Percentiles rank a stretch among this genome's conserved stretches.
Evolutionary conservation across 2,888 invertebrate genomes (phyloP).

Genomic region (Cheiracanthium punctorium): DNA sequence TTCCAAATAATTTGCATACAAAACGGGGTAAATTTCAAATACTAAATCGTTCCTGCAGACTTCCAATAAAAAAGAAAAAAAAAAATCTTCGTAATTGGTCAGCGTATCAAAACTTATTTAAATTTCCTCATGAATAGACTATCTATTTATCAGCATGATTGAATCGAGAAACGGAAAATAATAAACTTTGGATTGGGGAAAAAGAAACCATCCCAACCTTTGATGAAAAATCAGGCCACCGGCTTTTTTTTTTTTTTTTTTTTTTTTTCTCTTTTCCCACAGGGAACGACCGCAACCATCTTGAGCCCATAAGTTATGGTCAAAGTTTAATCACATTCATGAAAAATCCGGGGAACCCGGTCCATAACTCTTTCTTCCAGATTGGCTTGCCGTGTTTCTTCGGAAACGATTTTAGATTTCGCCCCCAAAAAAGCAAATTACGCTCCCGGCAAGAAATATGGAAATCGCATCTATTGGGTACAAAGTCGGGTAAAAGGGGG

Average conservation of each 20-base stretch:
- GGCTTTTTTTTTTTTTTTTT: too few relatives aligned
- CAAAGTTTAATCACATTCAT: constrained; percentile 15
- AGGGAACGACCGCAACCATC: background rate
- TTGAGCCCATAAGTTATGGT: constrained; percentile 8
- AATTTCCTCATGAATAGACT: background rate
- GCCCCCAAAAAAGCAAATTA: constrained; percentile 6
- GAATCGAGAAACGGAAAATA: background rate
- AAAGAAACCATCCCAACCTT: background rate
- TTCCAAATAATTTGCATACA: background rate
- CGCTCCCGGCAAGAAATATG: background rate
- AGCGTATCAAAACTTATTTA: background rate
- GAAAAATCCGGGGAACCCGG: constrained; percentile 1
- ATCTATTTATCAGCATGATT: constrained; percentile 10
- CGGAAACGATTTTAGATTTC: constrained; percentile 3
- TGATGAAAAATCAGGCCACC: background rate
- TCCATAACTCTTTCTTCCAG: constrained; percentile 10
- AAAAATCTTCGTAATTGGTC: background rate
- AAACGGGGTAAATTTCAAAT: background rate
- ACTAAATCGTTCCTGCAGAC: background rate
- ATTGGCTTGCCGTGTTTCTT: constrained; percentile 4
- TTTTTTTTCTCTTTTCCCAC: too few relatives aligned
- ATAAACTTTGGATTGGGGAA: background rate
- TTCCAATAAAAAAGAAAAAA: background rate
- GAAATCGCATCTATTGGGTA: background rate
- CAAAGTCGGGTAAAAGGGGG: background rate